Base-by-base conservation (phyloP, 2,797 vertebrate genomes). In the Scomberomorus guttatus region DNA sequence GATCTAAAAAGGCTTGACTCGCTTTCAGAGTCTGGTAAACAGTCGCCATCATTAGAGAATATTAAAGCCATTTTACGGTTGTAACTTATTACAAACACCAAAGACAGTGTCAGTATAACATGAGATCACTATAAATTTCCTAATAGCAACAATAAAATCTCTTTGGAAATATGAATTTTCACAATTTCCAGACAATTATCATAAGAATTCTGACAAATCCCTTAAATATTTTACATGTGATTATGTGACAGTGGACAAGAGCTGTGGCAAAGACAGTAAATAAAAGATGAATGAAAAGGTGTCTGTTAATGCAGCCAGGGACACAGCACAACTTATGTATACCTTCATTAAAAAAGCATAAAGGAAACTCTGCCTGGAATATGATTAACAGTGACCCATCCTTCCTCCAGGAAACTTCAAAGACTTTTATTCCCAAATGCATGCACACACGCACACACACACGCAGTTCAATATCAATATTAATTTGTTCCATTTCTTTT, bases 351-450 rank as follows among this genome's bases (percentile, higher is more conserved):
- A 18, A 46, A 68, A 68, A 50, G 20, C 63, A 86, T 54, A 48
- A 83, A 82, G 75, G 64, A 68, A 77, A 58, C 39, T 55, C 54
- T 60, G 77, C 61, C 62, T 4, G 0, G 48, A 71, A 75, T 62
- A 52, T 71, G 64, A 79, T 80, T 67, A 80, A 39, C 55, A 51
- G 48, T 1, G 1, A 48, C 70, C 64, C 75, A 61, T 54, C 75
- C 68, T 56, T 72, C 63, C 56, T 65, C 66, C 44, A 32, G 64
- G n/a, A 72, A 37, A 80, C 82, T 79, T 90, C 77, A 87, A 77
- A 89, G 80, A 60, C 55, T 15, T 56, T 2, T 8, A 17, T 34
- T 25, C 22, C 34, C 70, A 20, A 25, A 48, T 51, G 32, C 63
- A 32, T 9, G 20, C 34, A 44, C 55, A 34, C 42, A 57, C 37